A percentile compares a stretch with the other conserved stretches of the same genome.
phyloP scores from a whole-genome alignment of 2,888 invertebrate species.

The Eurois occulta region DNA sequence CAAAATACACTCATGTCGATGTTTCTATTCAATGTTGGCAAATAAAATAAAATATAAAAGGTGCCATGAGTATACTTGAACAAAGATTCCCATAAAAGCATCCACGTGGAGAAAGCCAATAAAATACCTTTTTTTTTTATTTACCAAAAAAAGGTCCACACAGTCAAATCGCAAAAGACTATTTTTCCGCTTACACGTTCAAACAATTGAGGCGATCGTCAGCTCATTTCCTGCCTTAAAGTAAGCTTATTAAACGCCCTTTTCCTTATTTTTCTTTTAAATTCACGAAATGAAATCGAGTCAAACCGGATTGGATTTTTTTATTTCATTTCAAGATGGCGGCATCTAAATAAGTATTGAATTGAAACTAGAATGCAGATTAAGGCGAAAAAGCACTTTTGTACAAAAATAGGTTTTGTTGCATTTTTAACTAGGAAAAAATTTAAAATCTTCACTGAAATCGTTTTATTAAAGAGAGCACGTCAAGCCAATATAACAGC shows the following conservation, averaged over 20 bases:
- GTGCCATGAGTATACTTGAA: neutral
- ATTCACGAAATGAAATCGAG: neutral
- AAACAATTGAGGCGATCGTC: conserved; percentile 2
- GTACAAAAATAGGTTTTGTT: neutral
- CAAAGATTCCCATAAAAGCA: neutral
- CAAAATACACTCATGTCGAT: neutral
- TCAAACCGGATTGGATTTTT: conserved; percentile 23
- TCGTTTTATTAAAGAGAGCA: conserved; percentile 3
- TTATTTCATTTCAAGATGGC: conserved; percentile 9
- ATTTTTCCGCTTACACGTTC: neutral
- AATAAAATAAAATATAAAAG: neutral
- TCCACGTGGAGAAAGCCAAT: neutral
- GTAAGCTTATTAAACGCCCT: conserved; percentile 12
- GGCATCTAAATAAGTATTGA: conserved; percentile 1
- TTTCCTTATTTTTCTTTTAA: conserved; percentile 28
- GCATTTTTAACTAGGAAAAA: neutral
- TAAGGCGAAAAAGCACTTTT: neutral
- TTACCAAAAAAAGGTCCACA: neutral
- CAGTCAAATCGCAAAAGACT: neutral
- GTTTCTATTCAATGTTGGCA: neutral
- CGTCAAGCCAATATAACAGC: neutral
- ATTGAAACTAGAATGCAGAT: conserved; percentile 12
- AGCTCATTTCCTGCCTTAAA: conserved; percentile 7
- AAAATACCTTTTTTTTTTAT: neutral
- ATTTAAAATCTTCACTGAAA: neutral